These are phyloP conservation scores for Embidobia sp. DNA, from an alignment of 2,888 invertebrate genomes.

Conservation along the genomic window DNA sequence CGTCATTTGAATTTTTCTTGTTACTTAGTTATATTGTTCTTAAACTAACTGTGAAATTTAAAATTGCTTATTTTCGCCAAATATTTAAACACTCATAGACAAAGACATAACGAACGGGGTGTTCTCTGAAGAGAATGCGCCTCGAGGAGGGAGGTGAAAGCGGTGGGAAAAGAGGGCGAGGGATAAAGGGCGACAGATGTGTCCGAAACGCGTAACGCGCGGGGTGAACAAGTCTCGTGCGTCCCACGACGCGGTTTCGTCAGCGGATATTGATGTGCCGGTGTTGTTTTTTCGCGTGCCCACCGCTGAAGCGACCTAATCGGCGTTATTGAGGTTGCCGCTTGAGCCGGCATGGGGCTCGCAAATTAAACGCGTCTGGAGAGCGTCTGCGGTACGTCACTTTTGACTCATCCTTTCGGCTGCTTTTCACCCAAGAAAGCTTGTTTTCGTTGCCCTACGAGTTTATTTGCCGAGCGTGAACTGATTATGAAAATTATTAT, in stretches of 20 bases:
- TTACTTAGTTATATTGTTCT: too few relatives aligned
- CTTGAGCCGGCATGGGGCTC: constrained; percentile 40
- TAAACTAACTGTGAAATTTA: too few relatives aligned
- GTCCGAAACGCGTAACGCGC: constrained; percentile 43
- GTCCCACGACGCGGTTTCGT: background rate
- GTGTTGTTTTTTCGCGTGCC: constrained; percentile 45
- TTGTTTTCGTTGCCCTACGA: too few relatives aligned
- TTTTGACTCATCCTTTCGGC: too few relatives aligned
- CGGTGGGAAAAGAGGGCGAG: constrained; percentile 35
- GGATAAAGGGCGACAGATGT: constrained; percentile 60
- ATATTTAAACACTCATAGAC: too few relatives aligned
- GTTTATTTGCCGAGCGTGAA: too few relatives aligned
- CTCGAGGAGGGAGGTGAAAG: constrained; percentile 30
- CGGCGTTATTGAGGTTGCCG: constrained; percentile 47
- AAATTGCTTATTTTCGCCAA: too few relatives aligned
- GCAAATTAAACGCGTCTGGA: constrained; percentile 51
- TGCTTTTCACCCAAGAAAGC: too few relatives aligned
- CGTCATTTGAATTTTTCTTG: too few relatives aligned
- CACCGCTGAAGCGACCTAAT: constrained; percentile 53
- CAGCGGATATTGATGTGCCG: constrained; percentile 42
- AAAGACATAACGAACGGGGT: too few relatives aligned
- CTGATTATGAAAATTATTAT: too few relatives aligned
- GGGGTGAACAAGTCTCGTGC: constrained; percentile 39
- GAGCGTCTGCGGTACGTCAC: constrained; percentile 48
- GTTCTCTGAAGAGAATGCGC: background rate